Evolutionary conservation across 2,113 vertebrate species (phyloP).

Genomic region (Zapornia atra): DNA sequence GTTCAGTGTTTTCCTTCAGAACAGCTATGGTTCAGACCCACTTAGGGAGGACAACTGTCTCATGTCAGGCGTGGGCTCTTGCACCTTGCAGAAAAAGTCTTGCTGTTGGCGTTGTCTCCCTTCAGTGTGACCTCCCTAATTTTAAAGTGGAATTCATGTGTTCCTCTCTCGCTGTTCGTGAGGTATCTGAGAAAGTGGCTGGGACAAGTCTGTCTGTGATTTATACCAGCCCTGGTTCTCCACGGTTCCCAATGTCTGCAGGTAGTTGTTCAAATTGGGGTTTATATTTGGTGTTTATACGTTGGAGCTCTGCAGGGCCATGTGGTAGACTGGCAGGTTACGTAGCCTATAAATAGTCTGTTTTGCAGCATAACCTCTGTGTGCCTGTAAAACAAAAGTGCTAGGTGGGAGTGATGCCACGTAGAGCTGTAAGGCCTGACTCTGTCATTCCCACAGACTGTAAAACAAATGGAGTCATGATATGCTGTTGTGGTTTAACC

Average conservation of each 20-base stretch:
- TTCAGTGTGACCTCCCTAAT: background rate
- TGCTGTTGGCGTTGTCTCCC: background rate
- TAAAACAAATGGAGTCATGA: background rate
- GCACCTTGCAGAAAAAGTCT: background rate
- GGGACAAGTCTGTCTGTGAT: background rate
- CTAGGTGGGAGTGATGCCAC: background rate
- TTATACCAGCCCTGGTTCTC: background rate
- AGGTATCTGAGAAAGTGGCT: background rate
- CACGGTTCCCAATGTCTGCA: background rate
- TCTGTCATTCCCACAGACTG: background rate
- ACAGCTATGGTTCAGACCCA: background rate
- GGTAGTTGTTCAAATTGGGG: background rate
- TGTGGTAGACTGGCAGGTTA: background rate
- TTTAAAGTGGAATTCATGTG: background rate
- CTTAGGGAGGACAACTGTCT: background rate
- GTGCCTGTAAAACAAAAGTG: background rate
- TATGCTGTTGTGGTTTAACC: too few relatives aligned
- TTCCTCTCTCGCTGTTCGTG: background rate
- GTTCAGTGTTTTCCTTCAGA: too few relatives aligned
- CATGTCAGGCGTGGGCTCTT: background rate
- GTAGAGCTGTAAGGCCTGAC: background rate
- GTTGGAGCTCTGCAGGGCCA: background rate
- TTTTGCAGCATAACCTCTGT: background rate
- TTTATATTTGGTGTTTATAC: background rate
- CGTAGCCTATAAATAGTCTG: background rate